Base-by-base conservation (phyloP, 2,113 vertebrate genomes). In the Clarias macrocephalus region DNA sequence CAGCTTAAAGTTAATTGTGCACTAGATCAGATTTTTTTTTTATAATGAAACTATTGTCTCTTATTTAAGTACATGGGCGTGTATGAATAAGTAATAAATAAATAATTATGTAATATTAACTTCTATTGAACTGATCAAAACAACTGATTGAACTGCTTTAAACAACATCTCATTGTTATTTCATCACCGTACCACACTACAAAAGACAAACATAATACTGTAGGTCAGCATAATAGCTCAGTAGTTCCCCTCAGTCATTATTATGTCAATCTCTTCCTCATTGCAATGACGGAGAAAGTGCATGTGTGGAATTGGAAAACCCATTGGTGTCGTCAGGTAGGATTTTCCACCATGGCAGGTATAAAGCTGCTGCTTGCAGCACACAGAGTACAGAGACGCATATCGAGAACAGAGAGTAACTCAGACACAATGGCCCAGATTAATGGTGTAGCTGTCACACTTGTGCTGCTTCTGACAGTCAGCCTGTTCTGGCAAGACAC, bases 391-490 rank as follows among this genome's bases (percentile, higher is more conserved):
- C 37, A 37, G 37, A 37, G 5, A 70, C 30, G 62, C 84, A 48
- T 3, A 68, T 28, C 5, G 30, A 37, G 37, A 9, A 87, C n/a
- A n/a, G 30, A 86, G 73, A 80, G 70, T 77, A 33, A n/a, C n/a
- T n/a, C n/a, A n/a, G n/a, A n/a, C n/a, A n/a, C n/a, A n/a, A n/a
- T n/a, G n/a, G n/a, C n/a, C n/a, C n/a, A n/a, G n/a, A n/a, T n/a
- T n/a, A n/a, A n/a, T n/a, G n/a, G n/a, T n/a, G n/a, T n/a, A n/a
- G n/a, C n/a, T n/a, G n/a, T n/a, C n/a, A n/a, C n/a, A n/a, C n/a
- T n/a, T n/a, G n/a, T n/a, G n/a, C n/a, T 87, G 0, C 72, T 93
- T 19, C 33, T 91, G 30, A 52, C 83, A 28, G 0, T 93, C 18
- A 91, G 87, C 75, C 54, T 92, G 25, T 54, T 92, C 48, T 30